Evolutionary conservation across 2,888 invertebrate species (phyloP), one percentile per base, ranked within the genome.

Genomic region (Anticlea derivata): DNA sequence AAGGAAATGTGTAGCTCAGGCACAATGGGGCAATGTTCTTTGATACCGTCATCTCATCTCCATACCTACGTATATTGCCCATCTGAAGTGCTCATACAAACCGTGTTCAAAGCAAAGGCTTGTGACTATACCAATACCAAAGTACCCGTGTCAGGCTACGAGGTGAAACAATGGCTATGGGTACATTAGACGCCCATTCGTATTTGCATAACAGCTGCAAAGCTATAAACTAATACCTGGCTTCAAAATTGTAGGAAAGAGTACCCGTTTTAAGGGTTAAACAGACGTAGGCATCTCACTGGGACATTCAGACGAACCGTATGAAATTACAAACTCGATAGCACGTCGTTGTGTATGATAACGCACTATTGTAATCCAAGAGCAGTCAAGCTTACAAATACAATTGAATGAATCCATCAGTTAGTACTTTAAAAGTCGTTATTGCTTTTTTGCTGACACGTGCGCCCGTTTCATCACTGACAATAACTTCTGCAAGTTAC

Each of bases 151-250:
- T 58, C 52, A 52, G 57, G 43, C 55, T 46, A 47, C 44, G 57
- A 60, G 62, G 63, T 64, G 47, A 61, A 65, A 65, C 66, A 68
- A 66, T 58, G 61, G 59, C 54, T 55, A 50, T 60, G 61, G 60
- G 49, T 61, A 61, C 60, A 63, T 66, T 62, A 66, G 64, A 49
- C 62, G 60, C 60, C 59, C 69, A 67, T 65, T 63, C 60, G 64
- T 68, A 71, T 74, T 74, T 70, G 66, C 68, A 71, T 70, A 74
- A 64, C 62, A 64, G 62, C 68, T 61, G 55, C 65, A 62, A 69
- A 67, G 65, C 66, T 68, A 65, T 68, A 66, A 74, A 71, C 65
- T 71, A 69, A 73, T 72, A 70, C 68, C 69, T 70, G 67, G 63
- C 65, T 60, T 63, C 63, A 65, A 65, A 68, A 70, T 66, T 65